Percentiles rank a stretch among this genome's conserved stretches.
Evolutionary conservation across 64 coral and sea anemone genomes (phyloP).

Genomic region (Stichodactyla helianthus): DNA sequence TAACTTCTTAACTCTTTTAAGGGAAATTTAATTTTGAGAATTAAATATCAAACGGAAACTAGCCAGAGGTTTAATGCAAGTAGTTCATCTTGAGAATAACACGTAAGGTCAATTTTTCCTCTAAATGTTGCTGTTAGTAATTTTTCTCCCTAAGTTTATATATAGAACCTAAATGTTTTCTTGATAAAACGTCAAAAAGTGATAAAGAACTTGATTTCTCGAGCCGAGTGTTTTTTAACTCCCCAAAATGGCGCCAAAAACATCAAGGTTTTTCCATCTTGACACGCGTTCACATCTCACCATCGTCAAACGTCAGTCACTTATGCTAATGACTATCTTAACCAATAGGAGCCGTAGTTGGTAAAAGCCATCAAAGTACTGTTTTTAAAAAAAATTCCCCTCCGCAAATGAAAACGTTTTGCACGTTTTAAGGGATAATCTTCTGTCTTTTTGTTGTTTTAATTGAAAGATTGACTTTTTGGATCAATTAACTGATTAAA

Average conservation of each 20-base stretch:
- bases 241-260: conserved; percentile 1
- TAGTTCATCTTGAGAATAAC: background rate
- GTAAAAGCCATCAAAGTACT: background rate
- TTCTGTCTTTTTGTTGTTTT: background rate
- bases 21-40: background rate
- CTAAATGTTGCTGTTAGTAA: background rate
- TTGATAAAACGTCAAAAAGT: no score
- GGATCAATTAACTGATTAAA: background rate
- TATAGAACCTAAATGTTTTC: background rate
- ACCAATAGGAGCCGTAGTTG: background rate
- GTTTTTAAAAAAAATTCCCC: background rate
- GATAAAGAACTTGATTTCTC: background rate
- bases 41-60: background rate
- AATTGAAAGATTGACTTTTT: background rate
- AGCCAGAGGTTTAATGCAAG: no score
- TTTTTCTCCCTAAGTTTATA: background rate
- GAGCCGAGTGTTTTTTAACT: background rate
- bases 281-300: background rate
- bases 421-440: conserved; percentile 3
- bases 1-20: background rate
- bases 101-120: background rate
- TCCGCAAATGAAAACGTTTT: background rate
- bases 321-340: background rate
- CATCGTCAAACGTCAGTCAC: background rate
- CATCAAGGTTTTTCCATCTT: background rate